A percentile compares a stretch with the other conserved stretches of the same genome.
Evolutionary conservation across 2,888 invertebrate genomes (phyloP).

Genomic region (Petrolisthes cinctipes): DNA sequence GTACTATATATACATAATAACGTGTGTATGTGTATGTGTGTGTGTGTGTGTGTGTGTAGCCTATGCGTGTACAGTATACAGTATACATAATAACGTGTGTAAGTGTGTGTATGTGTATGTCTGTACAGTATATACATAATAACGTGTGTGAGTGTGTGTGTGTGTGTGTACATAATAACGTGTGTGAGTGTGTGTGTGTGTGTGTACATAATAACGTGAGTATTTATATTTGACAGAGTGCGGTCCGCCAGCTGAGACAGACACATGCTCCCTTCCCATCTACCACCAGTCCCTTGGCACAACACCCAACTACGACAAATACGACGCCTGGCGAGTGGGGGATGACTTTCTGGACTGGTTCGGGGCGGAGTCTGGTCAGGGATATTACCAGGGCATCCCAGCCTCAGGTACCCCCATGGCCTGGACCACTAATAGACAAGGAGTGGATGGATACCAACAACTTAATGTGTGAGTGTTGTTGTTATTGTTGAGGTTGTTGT

Average conservation of each 20-base stretch:
- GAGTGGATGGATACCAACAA: slow-evolving; percentile 25
- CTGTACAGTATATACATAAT: too few species aligned
- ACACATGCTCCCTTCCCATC: slow-evolving; percentile 55
- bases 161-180: too few species aligned
- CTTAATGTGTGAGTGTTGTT: slow-evolving; percentile 31
- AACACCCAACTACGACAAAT: slow-evolving; percentile 19
- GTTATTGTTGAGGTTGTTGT: neutral
- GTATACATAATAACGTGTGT: too few species aligned
- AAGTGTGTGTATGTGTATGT: too few species aligned
- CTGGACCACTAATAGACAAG: slow-evolving; percentile 27
- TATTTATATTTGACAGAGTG: neutral
- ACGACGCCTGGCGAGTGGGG: slow-evolving; percentile 32
- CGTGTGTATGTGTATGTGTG: too few species aligned
- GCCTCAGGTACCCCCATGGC: slow-evolving; percentile 32
- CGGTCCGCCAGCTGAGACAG: slow-evolving; percentile 24
- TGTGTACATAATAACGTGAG: too few species aligned
- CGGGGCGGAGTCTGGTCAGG: slow-evolving; percentile 29
- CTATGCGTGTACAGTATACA: too few species aligned
- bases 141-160: too few species aligned
- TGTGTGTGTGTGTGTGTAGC: too few species aligned
- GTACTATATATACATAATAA: too few species aligned
- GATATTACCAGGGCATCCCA: slow-evolving; percentile 16
- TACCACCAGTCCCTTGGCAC: slow-evolving; percentile 50
- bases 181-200: too few species aligned
- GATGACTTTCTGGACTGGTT: slow-evolving; percentile 37